A percentile compares a stretch with the other conserved stretches of the same genome.
Conservation (phyloP, 2,888 invertebrate species). For the Lasioglossum pauxillum region DNA sequence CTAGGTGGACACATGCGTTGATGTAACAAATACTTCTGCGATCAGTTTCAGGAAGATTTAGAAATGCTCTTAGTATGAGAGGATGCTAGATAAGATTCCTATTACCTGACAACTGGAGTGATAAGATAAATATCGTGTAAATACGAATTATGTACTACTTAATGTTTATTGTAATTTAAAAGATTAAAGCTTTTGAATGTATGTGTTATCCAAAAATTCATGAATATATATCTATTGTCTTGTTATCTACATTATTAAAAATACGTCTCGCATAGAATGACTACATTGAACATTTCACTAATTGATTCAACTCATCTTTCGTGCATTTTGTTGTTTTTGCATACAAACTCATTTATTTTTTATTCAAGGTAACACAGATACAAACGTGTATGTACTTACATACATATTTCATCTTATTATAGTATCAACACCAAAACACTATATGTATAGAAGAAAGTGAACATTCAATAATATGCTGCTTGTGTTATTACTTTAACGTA, state of each 20-base stretch:
- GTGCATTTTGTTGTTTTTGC: not conserved
- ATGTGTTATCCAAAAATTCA: constrained; percentile 65
- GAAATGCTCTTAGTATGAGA: constrained; percentile 50
- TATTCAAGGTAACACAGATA: not conserved
- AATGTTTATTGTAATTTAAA: constrained; percentile 82
- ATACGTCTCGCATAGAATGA: constrained; percentile 26
- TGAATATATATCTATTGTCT: constrained; percentile 62
- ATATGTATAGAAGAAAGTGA: too few relatives aligned
- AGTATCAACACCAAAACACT: not conserved
- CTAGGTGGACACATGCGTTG: not conserved
- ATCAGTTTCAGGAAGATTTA: constrained; percentile 60
- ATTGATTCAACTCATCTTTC: constrained; percentile 20
- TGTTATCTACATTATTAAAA: constrained; percentile 53
- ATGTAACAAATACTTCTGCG: constrained; percentile 1
- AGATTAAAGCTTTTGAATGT: constrained; percentile 82
- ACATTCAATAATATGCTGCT: not conserved
- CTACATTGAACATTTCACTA: constrained; percentile 16
- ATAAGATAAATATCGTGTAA: constrained; percentile 78
- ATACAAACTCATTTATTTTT: not conserved
- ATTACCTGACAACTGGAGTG: constrained; percentile 74
- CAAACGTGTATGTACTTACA: not conserved
- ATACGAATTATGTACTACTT: constrained; percentile 80
- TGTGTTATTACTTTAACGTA: constrained; percentile 8
- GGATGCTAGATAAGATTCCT: constrained; percentile 69
- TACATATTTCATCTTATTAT: not conserved